phyloP scores from a whole-genome alignment of 2,113 vertebrate genomes.

The Rousettus leschenaultii region DNA sequence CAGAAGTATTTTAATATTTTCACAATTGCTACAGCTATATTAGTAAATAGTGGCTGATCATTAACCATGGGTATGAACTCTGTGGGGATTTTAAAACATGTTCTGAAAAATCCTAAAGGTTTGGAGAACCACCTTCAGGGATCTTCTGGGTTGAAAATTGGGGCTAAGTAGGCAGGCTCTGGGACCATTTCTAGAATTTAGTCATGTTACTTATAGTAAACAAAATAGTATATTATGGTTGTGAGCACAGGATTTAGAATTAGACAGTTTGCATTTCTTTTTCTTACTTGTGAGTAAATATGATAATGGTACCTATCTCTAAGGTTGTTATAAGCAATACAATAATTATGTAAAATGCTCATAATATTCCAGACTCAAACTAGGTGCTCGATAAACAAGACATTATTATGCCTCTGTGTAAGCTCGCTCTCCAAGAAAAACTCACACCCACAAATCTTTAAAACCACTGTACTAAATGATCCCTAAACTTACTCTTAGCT shows the following conservation, averaged over 20 bases:
- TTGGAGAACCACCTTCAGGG: not conserved
- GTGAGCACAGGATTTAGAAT: not conserved
- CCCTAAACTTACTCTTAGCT: not conserved
- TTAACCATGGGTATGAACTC: not conserved
- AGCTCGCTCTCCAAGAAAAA: not conserved
- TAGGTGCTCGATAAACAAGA: not conserved
- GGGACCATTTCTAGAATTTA: not conserved
- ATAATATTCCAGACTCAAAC: not conserved
- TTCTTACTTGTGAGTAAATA: not conserved
- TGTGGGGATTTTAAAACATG: not conserved
- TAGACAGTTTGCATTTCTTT: not conserved
- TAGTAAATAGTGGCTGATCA: not conserved
- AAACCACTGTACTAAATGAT: not conserved
- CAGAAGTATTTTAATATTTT: constrained; percentile 16
- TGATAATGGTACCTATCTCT: not conserved
- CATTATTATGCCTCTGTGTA: not conserved
- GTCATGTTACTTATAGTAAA: not conserved
- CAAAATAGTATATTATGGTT: not conserved
- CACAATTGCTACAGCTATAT: not conserved
- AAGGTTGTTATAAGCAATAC: not conserved
- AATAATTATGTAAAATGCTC: not conserved
- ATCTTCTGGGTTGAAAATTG: not conserved
- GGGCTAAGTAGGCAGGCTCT: not conserved
- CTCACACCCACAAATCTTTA: not conserved
- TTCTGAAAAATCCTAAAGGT: not conserved